Evolutionary conservation across 2,888 invertebrate species (phyloP), one percentile per base, ranked within the genome.

Genomic region (Phasia obesa): DNA sequence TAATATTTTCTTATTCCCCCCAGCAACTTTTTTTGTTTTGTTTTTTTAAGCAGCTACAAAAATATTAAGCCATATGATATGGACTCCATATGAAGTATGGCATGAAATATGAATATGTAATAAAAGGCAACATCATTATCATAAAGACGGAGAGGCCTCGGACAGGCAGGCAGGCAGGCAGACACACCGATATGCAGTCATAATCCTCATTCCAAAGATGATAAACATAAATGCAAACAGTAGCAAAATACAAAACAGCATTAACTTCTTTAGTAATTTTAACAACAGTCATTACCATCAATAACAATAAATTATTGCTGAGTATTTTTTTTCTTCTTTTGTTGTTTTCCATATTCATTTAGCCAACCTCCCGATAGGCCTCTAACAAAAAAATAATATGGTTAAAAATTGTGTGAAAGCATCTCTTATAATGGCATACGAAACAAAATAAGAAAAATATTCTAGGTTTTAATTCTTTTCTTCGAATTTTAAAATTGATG

Each of bases 251-350:
- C 44, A 60, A 49, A 60, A 53, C 60, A 21, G 21, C 42, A 67
- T 44, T 69, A 60, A 77, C 60, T 62, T 51, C 65, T 51, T 70
- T 57, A 44, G 57, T 53, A 65, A 73, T 67, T 73, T 73, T 60
- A 60, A 73, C 78, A 75, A 53, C 70, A 64, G 51, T 69, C 64
- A 75, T 75, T 67, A 78, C 38, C 78, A 79, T 71, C 83, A 79
- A 75, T 75, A 79, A 71, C 59, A 75, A 75, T 71, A 79, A 83
- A 65, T 74, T 75, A 49, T 60, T 77, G 65, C 35, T 19, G 47
- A 27, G 21, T 5, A 25, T 47, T 62, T 47, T 57, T 53, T 60
- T 60, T 9, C 19, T 42, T 38, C 25, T 49, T 9, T n/a, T 47
- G 13, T 17, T 47, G 2, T 31, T 6, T 19, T 64, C 15, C 31